Evolutionary conservation across 2,797 vertebrate species (phyloP), one percentile per base, ranked within the genome.

Genomic region (Mallotus villosus): DNA sequence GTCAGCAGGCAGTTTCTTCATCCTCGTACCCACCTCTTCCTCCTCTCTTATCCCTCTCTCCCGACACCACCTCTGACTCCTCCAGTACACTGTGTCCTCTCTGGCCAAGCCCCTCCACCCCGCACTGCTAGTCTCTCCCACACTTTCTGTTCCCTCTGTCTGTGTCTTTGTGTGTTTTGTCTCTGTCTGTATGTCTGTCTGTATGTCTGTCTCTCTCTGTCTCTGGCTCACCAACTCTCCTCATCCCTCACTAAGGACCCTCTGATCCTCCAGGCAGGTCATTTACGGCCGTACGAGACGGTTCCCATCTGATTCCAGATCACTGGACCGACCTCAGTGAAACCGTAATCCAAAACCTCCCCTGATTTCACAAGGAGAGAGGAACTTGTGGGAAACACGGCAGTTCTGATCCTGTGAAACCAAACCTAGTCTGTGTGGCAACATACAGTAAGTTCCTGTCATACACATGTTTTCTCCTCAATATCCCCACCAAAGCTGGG

Each of bases 21-120:
- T 70, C 60, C 70, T 62, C 57, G 59, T 8, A 34, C 32, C 64
- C 22, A 17, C 25, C 66, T 22, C 25, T 16, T 5, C 11, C 66
- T 46, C 17, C 63, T 14, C 27, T 51, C 11, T 49, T 22, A 2
- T 41, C 32, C 55, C 67, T 86, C 19, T 67, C 84, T 88, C 84
- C 75, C 83, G 87, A 80, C 83, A 85, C 85, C 80, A 87, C 87
- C 90, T 89, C 83, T 66, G 80, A 79, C 89, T 90, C 79, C 84
- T 73, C 82, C 34, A 37, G 34, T 41, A 41, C 37, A 41, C 37
- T 41, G 37, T 84, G 88, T 92, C 90, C 91, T 91, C 76, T 84
- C 73, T 79, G 75, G 76, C 78, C 71, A 69, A 75, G 71, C 27
- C 0, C n/a, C 21, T 1, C 2, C 12, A 24, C 4, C 12, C 66